Evolutionary conservation across 1,140 invertebrate genomes (phyloP).

Genomic region (Pseudobourletiella spinata): DNA sequence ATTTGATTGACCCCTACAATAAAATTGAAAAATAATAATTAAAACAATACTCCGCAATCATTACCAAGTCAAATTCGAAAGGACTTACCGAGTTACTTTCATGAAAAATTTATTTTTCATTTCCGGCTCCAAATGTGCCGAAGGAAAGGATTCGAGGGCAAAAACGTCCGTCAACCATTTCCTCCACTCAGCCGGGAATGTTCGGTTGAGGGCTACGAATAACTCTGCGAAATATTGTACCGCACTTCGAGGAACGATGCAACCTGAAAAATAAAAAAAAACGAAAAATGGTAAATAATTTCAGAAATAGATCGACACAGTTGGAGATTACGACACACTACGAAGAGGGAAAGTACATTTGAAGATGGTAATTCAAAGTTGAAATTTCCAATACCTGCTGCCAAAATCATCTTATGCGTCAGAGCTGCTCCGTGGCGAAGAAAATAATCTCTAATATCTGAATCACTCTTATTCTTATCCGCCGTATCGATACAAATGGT

Average conservation of each 20-base stretch:
- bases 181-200: constrained; percentile 24
- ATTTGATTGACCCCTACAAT: constrained; percentile 30
- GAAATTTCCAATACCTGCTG: too few species aligned
- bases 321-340: too few species aligned
- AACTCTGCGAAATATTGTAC: constrained; percentile 18
- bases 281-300: background rate
- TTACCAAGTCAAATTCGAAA: background rate
- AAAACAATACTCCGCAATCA: too few species aligned
- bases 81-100: constrained; percentile 30
- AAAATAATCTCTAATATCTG: too few species aligned
- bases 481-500: constrained; percentile 16
- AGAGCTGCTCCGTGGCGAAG: too few species aligned
- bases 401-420: too few species aligned
- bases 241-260: constrained; percentile 22
- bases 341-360: too few species aligned
- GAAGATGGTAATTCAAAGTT: too few species aligned
- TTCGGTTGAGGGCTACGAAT: constrained; percentile 7
- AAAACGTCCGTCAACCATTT: constrained; percentile 28
- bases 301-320: too few species aligned
- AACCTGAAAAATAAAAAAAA: constrained; percentile 12
- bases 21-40: constrained; percentile 9
- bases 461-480: too few species aligned
- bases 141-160: constrained; percentile 25
- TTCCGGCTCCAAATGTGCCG: constrained; percentile 20
- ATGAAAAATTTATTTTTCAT: constrained; percentile 29